A percentile compares a stretch with the other conserved stretches of the same genome.
phyloP scores from a whole-genome alignment of 2,113 vertebrate species.

The Aleadryas rufinucha region DNA sequence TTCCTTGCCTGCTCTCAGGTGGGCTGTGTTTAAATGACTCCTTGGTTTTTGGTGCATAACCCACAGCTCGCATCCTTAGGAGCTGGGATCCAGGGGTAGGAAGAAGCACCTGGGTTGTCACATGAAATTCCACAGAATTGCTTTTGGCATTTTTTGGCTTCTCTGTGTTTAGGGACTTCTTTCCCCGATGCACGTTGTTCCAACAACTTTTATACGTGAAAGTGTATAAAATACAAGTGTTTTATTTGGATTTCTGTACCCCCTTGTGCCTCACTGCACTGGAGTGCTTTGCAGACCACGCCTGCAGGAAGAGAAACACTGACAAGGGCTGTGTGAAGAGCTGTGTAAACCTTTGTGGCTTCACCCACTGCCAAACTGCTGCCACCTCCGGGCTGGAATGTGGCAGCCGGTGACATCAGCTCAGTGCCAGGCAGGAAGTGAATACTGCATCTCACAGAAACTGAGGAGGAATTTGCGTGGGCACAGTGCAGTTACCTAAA shows the following conservation, averaged over 20 bases:
- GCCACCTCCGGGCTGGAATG: not conserved
- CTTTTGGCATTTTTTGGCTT: not conserved
- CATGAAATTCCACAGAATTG: not conserved
- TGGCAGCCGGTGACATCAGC: not conserved
- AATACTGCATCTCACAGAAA: not conserved
- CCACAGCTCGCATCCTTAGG: not conserved
- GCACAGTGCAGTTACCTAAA: not conserved
- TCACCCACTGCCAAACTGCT: not conserved
- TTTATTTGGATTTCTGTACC: not conserved
- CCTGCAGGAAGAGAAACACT: not conserved
- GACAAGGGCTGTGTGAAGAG: not conserved
- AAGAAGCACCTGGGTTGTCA: not conserved
- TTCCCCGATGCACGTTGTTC: not conserved
- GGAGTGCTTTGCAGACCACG: not conserved
- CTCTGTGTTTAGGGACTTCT: not conserved
- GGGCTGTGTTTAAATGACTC: not conserved
- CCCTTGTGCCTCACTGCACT: fast-evolving
- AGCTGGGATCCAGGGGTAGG: not conserved
- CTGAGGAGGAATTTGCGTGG: not conserved
- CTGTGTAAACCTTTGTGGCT: not conserved
- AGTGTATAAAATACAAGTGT: not conserved
- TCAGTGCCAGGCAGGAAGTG: slow-evolving; percentile 25
- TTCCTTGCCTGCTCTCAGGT: not conserved
- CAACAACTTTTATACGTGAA: not conserved
- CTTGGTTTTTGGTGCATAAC: not conserved